These are phyloP conservation scores for Teleiodes luculella DNA, from an alignment of 2,888 invertebrate species.

Conservation along the genomic window DNA sequence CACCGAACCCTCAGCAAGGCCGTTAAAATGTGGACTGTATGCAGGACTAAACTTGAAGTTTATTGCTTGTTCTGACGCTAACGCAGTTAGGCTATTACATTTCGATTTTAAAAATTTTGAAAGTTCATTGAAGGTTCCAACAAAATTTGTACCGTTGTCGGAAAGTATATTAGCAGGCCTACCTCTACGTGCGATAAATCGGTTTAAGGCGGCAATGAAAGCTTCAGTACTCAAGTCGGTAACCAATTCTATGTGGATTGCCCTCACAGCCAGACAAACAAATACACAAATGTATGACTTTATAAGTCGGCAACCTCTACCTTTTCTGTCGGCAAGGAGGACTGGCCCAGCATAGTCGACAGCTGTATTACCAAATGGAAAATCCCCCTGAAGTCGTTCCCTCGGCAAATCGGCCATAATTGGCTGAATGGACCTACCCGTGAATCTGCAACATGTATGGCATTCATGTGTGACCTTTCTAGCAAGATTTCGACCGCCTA, in stretches of 20 bases:
- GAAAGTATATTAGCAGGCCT: conserved; percentile 3
- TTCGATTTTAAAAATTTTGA: not conserved
- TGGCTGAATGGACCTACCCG: conserved; percentile 20
- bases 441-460: conserved; percentile 18
- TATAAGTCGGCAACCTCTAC: not conserved
- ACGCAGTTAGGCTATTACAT: not conserved
- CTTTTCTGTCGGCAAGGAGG: not conserved
- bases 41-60: conserved; percentile 4
- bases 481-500: conserved; percentile 20
- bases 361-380: not conserved
- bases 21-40: conserved; percentile 8
- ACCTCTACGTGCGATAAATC: conserved; percentile 19
- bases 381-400: conserved; percentile 21
- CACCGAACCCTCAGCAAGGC: conserved; percentile 6
- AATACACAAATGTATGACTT: conserved; percentile 16
- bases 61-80: not conserved
- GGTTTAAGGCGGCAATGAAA: conserved; percentile 11
- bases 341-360: conserved; percentile 8
- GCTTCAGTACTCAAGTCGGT: conserved; percentile 10
- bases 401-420: conserved; percentile 26
- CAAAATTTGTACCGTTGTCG: conserved; percentile 17
- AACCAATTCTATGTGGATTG: conserved; percentile 15
- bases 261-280: conserved; percentile 14
- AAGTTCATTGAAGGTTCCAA: conserved; percentile 6
- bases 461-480: conserved; percentile 19